Base-by-base conservation (phyloP, 2,888 invertebrate genomes). In the Xestia xanthographa region DNA sequence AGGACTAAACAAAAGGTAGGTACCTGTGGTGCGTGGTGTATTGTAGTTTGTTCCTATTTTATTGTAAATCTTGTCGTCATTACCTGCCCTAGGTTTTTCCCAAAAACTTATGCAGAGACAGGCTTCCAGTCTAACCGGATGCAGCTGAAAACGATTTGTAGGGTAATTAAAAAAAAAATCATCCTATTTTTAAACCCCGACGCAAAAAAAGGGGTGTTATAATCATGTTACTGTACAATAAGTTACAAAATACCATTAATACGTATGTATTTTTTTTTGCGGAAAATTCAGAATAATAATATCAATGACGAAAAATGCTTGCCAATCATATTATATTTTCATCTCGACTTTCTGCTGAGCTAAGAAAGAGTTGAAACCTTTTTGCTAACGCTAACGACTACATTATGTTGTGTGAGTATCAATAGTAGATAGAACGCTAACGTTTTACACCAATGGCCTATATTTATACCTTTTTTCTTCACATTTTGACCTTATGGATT, bases 271-370 rank as follows among this genome's bases (percentile, higher is more conserved):
- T 22, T 62, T 34, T 26, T 62, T 38, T 62, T 9, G 26, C 60
- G 26, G n/a, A 45, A 60, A 20, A 34, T 20, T n/a, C 17, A 48
- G 9, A 34, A 63, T 43, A 45, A 63, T 43, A 45, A 45, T 26
- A 29, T 43, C 20, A 45, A 45, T 45, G n/a, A 38, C 22, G 20
- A 58, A 70, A 34, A 70, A 45, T 11, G 34, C 34, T 70, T 73
- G 17, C 6, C 14, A 70, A 58, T 73, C 20, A 45, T 70, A 45
- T 45, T 70, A 45, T 6, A 14, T 26, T 22, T 70, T 73, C 34
- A 45, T 22, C 26, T 38, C 34, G 11, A 17, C 17, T 22, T 73
- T 72, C n/a, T 45, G 71, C 71, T 22, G 20, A 45, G 22, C n/a
- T 69, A 14, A 45, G 9, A 69, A 56, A 56, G 56, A n/a, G n/a